phyloP scores from a whole-genome alignment of 2,113 vertebrate genomes.

The cattle (Bos taurus) region ARS-UCD2.0 NC_037348.1:40691501-40692000 shows the following conservation, averaged over 20 bases:
- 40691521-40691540: no score
- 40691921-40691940: not conserved
- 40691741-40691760: not conserved
- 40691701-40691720: no score
- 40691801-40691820: not conserved
- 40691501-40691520: no score
- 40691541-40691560: no score
- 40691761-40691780: not conserved
- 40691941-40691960: constrained; percentile 11
- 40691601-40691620: no score
- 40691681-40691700: no score
- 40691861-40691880: not conserved
- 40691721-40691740: no score
- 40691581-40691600: no score
- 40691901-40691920: not conserved
- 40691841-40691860: not conserved
- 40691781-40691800: not conserved
- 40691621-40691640: no score
- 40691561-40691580: no score
- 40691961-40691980: not conserved
- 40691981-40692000: not conserved
- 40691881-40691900: not conserved
- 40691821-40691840: not conserved
- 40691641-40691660: no score
- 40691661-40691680: no score